These are phyloP conservation scores for Acronicta aceris DNA, from an alignment of 2,888 invertebrate species.

Conservation along the genomic window DNA sequence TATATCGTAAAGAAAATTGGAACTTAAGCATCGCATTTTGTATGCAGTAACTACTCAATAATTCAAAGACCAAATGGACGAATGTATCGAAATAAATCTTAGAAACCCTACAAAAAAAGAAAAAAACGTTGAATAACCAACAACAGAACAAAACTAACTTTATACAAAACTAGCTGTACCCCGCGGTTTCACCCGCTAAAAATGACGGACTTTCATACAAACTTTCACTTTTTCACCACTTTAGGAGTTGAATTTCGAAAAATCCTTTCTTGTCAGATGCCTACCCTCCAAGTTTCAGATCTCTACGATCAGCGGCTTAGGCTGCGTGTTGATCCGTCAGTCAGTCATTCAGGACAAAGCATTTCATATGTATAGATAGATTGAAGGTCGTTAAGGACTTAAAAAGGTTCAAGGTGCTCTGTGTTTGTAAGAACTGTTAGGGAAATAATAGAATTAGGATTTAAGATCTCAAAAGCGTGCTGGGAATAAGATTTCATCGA, in stretches of 20 bases:
- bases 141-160: slow-evolving; percentile 26
- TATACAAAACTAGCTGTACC: too few species aligned
- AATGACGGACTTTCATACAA: too few species aligned
- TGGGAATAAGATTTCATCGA: slow-evolving; percentile 51
- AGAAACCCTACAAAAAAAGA: background rate
- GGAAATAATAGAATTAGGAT: slow-evolving; percentile 47
- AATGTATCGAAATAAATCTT: slow-evolving; percentile 10
- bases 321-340: too few species aligned
- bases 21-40: slow-evolving; percentile 4
- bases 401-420: slow-evolving; percentile 28
- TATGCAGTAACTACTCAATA: slow-evolving; percentile 13
- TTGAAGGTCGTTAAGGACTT: slow-evolving; percentile 33
- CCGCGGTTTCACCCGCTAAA: too few species aligned
- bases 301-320: too few species aligned
- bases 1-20: slow-evolving; percentile 1
- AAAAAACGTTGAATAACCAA: slow-evolving; percentile 19
- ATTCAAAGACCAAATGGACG: slow-evolving; percentile 12
- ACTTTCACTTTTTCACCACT: too few species aligned
- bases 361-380: too few species aligned
- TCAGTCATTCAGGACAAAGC: too few species aligned
- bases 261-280: too few species aligned
- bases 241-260: too few species aligned
- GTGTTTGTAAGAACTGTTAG: slow-evolving; percentile 25
- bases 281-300: too few species aligned
- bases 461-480: slow-evolving; percentile 24